Evolutionary conservation across 2,113 vertebrate species (phyloP).

Genomic region (Triplophysa siluroides): DNA sequence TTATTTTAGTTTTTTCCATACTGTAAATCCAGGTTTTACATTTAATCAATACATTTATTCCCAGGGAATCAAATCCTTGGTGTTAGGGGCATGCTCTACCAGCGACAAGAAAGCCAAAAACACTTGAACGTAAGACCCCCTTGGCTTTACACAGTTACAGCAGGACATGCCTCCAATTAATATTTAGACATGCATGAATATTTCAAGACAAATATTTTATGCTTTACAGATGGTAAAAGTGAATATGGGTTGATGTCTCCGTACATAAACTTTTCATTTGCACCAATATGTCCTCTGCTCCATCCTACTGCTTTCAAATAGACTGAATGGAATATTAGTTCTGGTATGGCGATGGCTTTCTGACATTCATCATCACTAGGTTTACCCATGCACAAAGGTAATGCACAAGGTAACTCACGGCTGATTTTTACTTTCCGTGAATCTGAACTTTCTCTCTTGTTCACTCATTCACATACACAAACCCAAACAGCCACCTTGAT

Average conservation of each 20-base stretch:
- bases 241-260: slow-evolving; percentile 9
- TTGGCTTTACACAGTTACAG: not conserved
- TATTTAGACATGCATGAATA: slow-evolving; percentile 58
- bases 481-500: slow-evolving; percentile 35
- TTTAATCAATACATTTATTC: too few species aligned
- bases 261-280: slow-evolving; percentile 21
- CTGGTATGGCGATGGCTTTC: not conserved
- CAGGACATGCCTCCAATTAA: slow-evolving; percentile 28
- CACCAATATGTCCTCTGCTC: slow-evolving; percentile 8
- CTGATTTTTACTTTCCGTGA: slow-evolving; percentile 49
- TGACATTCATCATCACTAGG: not conserved
- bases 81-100: too few species aligned
- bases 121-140: too few species aligned
- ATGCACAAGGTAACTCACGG: not conserved
- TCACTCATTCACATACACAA: slow-evolving; percentile 21
- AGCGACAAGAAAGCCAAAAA: not conserved
- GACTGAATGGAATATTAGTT: not conserved
- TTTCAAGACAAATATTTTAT: slow-evolving; percentile 53
- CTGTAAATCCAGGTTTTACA: too few species aligned
- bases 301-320: not conserved
- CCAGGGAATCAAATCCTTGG: too few species aligned
- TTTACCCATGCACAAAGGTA: not conserved
- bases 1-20: too few species aligned
- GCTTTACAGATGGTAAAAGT: slow-evolving; percentile 37
- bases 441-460: slow-evolving; percentile 32